phyloP scores from a whole-genome alignment of 2,797 vertebrate genomes.

The Rhadinocentrus ornatus region DNA sequence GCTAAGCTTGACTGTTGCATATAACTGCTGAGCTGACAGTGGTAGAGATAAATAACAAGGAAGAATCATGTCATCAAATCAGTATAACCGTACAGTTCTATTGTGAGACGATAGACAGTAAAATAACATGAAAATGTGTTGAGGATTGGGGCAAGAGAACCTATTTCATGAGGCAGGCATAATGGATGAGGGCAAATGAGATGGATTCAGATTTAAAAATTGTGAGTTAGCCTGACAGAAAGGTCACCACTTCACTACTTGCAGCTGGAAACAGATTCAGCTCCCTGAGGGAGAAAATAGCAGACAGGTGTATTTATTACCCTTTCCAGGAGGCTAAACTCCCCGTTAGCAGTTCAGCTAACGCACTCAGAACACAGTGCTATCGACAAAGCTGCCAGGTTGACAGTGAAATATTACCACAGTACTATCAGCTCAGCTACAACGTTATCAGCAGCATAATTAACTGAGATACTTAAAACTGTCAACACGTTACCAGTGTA shows the following conservation, averaged over 20 bases:
- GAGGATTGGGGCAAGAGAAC: neutral
- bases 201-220: neutral
- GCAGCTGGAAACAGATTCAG: constrained; percentile 3
- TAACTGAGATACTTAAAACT: neutral
- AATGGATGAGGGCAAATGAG: neutral
- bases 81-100: neutral
- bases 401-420: constrained; percentile 10
- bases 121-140: neutral
- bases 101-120: neutral
- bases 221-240: constrained; percentile 4
- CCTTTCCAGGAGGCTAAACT: constrained; percentile 23
- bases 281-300: constrained; percentile 6
- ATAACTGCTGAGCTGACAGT: neutral
- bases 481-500: neutral
- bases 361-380: neutral
- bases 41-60: constrained; percentile 1
- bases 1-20: neutral
- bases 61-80: constrained; percentile 11
- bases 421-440: neutral
- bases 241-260: constrained; percentile 7
- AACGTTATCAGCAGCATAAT: constrained; percentile 20
- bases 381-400: constrained; percentile 1
- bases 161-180: neutral
- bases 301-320: constrained; percentile 45
- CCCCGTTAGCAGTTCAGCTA: constrained; percentile 31